Conservation (phyloP, 2,888 invertebrate species). For the Zaprionus lineosus region DNA sequence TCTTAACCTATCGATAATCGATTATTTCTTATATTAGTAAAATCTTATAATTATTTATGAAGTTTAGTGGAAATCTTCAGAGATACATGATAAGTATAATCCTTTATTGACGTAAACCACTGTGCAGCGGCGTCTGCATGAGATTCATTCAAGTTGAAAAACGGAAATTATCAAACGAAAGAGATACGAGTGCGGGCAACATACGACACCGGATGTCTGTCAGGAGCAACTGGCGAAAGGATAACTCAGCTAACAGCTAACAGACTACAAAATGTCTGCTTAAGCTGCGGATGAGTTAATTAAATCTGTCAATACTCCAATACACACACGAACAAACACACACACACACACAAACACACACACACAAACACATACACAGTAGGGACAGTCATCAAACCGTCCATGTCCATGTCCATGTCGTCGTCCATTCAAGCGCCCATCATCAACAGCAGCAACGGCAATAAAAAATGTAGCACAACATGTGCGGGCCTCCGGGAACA, state of each 20-base stretch:
- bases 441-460: conserved; percentile 49
- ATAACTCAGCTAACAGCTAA: conserved; percentile 46
- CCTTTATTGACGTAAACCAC: too few relatives aligned
- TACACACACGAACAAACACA: conserved; percentile 25
- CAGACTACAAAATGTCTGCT: conserved; percentile 74
- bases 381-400: conserved; percentile 54
- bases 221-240: conserved; percentile 46
- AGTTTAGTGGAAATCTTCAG: too few relatives aligned
- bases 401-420: conserved; percentile 66
- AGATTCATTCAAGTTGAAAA: conserved; percentile 64
- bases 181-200: conserved; percentile 65
- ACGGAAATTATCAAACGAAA: conserved; percentile 75
- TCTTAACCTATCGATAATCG: too few relatives aligned
- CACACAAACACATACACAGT: conserved; percentile 6
- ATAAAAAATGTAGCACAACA: conserved; percentile 70
- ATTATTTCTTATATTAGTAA: too few relatives aligned
- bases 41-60: too few relatives aligned
- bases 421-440: conserved; percentile 70
- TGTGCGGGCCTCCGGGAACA: conserved; percentile 51
- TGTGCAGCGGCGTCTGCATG: conserved; percentile 43
- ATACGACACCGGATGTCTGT: conserved; percentile 76
- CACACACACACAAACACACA: conserved; percentile 7
- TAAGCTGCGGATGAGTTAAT: conserved; percentile 78
- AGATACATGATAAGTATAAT: too few relatives aligned
- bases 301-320: conserved; percentile 77